These are phyloP conservation scores for Cosmia pyralina DNA, from an alignment of 2,888 invertebrate species.

Conservation along the genomic window DNA sequence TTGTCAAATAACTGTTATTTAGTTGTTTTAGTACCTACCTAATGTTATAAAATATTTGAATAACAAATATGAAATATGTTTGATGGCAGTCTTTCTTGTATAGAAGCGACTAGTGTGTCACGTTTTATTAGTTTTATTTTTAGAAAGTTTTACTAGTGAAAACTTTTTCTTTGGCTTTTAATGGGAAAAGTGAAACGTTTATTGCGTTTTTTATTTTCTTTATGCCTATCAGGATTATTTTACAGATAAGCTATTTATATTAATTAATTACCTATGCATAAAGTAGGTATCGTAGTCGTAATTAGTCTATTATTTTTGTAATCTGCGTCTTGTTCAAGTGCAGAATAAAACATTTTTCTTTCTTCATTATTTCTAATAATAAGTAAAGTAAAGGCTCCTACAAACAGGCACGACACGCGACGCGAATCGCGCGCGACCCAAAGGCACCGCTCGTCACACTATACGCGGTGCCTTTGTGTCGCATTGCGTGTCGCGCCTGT, in stretches of 20 bases:
- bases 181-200: background rate
- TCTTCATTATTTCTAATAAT: too few species aligned
- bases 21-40: background rate
- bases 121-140: constrained; percentile 38
- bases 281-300: too few species aligned
- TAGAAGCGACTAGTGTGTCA: constrained; percentile 19
- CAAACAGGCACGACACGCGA: too few species aligned
- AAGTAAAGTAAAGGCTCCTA: too few species aligned
- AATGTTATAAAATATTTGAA: constrained; percentile 30
- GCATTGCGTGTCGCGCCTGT: too few species aligned
- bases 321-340: too few species aligned
- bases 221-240: background rate
- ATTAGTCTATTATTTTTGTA: too few species aligned
- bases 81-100: constrained; percentile 16
- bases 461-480: too few species aligned
- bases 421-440: too few species aligned
- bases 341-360: too few species aligned
- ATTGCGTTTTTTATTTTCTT: background rate
- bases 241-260: background rate
- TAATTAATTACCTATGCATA: background rate
- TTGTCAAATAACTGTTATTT: constrained; percentile 29
- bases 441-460: too few species aligned
- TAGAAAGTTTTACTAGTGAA: constrained; percentile 15
- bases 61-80: constrained; percentile 23
- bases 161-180: constrained; percentile 1